Base-by-base conservation (phyloP, 30 jellyfish, hydroid and myxozoan species). In the Pseudorhiza aurosa region DNA sequence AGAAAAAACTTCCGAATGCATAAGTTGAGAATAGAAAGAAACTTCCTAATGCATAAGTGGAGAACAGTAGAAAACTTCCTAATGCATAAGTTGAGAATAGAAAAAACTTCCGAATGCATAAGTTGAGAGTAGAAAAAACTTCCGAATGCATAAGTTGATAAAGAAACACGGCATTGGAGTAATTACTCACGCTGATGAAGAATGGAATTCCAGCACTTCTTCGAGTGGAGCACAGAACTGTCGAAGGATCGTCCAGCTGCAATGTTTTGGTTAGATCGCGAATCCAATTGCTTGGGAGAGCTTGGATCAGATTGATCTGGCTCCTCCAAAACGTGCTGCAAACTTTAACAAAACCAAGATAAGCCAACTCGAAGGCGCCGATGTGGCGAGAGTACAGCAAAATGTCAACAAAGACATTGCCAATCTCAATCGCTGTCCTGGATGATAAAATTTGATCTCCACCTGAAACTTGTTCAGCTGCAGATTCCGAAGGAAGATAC, bases 171-270 rank as follows among this genome's bases (percentile, higher is more conserved):
- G n/a, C n/a, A n/a, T n/a, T n/a, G n/a, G n/a, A n/a, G n/a, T n/a
- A n/a, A n/a, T n/a, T 19, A 68, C 88, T 70, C 47, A 84, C 95
- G 56, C 87, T 72, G n/a, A 84, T 84, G 72, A 65, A 91, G 49
- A 81, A 91, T 29, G 98, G 98, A 21, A 91, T 65, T 26, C 98
- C 98, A 8, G 98, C 98, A 63, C 98, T 84, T 59, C 98, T 64
- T 55, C 98, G 75, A 12, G 98, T 91, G 9, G 83, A 88, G 49
- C 95, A 84, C 5, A 84, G 46, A 56, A 39, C 88, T 15, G 85
- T 30, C 25, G 88, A 58, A 10, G 91, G 49, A 1, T 65, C 76
- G 8, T 15, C 46, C 0, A 90, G 50, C 32, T 50, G 22, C 58
- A 91, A 49, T 8, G 76, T 90, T 14, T 31, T 62, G 50, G 84